Conservation (phyloP, 2,888 invertebrate genomes). For the Eledona agricola region DNA sequence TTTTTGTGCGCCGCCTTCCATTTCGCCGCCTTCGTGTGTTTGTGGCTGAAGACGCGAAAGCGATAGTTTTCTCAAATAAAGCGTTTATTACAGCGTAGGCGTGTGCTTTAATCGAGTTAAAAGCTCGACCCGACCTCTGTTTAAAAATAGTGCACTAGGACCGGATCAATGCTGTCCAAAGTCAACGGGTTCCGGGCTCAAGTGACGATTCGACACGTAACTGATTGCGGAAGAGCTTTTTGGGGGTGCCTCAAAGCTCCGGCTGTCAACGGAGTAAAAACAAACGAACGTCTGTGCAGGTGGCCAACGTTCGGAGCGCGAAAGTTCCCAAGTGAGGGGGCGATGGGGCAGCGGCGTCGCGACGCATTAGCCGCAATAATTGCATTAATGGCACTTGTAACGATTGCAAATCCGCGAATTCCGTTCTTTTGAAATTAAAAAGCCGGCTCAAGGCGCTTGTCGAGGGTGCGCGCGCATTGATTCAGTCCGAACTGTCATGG, state of each 20-base stretch:
- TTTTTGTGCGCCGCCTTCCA: conserved; percentile 76
- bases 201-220: conserved; percentile 30
- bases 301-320: conserved; percentile 16
- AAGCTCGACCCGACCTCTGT: conserved; percentile 47
- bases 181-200: conserved; percentile 33
- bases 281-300: conserved; percentile 7
- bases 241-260: too few relatives aligned
- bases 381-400: conserved; percentile 1
- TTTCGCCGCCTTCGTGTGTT: conserved; percentile 72
- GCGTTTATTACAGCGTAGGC: conserved; percentile 34
- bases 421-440: conserved; percentile 27
- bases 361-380: background rate
- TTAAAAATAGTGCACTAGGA: conserved; percentile 45
- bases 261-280: conserved; percentile 13
- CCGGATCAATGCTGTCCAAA: conserved; percentile 38
- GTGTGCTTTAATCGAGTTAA: conserved; percentile 32
- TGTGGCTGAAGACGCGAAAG: conserved; percentile 71
- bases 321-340: background rate
- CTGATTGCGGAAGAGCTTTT: conserved; percentile 11
- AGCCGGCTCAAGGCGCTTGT: conserved; percentile 13
- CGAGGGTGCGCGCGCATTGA: conserved; percentile 41
- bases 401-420: conserved; percentile 5
- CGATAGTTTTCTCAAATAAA: conserved; percentile 56
- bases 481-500: conserved; percentile 60
- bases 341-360: background rate